phyloP scores from a whole-genome alignment of 2,113 vertebrate species.

The rabbit (Oryctolagus cuniculus) region DNA sequence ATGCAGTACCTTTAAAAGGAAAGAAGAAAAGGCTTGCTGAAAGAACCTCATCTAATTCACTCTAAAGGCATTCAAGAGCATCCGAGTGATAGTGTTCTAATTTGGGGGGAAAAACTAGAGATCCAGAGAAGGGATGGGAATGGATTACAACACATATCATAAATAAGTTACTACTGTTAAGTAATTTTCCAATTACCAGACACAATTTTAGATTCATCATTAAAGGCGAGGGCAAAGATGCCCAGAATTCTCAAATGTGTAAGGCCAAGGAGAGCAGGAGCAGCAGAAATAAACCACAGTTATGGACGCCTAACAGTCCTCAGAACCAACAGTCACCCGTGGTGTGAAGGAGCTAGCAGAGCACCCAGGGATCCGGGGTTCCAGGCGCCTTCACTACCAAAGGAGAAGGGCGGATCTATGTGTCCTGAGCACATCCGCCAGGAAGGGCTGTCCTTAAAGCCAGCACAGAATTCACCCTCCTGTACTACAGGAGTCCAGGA shows the following conservation, averaged over 20 bases:
- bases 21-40: background rate
- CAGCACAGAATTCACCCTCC: background rate
- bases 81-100: background rate
- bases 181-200: background rate
- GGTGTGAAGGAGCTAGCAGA: background rate
- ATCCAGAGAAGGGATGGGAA: constrained; percentile 6
- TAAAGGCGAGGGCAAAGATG: background rate
- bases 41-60: background rate
- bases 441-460: background rate
- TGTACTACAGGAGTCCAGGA: background rate
- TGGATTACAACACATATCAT: background rate
- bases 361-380: background rate
- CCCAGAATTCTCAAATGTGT: background rate
- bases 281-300: background rate
- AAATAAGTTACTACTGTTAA: background rate
- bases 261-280: background rate
- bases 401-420: background rate
- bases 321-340: background rate
- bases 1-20: constrained; percentile 88
- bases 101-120: background rate
- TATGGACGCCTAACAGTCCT: background rate
- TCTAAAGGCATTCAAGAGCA: background rate
- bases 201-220: background rate
- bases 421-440: background rate
- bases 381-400: background rate